Evolutionary conservation across 1,140 invertebrate genomes (phyloP).

Genomic region (Hycleus phaleratus): DNA sequence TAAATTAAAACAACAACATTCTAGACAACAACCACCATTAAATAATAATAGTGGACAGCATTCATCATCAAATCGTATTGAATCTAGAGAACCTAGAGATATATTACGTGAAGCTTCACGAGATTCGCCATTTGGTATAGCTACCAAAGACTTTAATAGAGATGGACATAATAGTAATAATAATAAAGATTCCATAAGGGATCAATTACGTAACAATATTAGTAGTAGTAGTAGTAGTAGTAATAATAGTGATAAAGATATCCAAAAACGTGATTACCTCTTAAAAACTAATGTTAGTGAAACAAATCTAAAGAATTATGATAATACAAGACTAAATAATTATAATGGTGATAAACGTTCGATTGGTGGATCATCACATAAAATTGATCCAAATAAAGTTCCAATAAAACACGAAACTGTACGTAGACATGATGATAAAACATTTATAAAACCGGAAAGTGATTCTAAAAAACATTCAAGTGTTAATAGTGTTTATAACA

Average conservation of each 20-base stretch:
- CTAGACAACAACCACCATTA: conserved; percentile 19
- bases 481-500: conserved; percentile 20
- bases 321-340: conserved; percentile 6
- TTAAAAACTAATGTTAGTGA: conserved; percentile 27
- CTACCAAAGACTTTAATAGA: conserved; percentile 11
- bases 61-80: conserved; percentile 6
- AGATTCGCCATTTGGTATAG: conserved; percentile 27
- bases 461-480: conserved; percentile 34
- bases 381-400: conserved; percentile 25
- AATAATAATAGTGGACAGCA: neutral
- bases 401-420: conserved; percentile 25
- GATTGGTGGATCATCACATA: neutral
- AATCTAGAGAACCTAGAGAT: conserved; percentile 30
- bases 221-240: neutral
- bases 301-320: conserved; percentile 6
- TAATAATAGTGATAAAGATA: conserved; percentile 24
- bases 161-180: too few relatives aligned
- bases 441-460: conserved; percentile 26
- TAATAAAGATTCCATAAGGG: neutral
- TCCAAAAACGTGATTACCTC: conserved; percentile 27
- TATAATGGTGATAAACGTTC: conserved; percentile 16
- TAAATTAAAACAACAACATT: conserved; percentile 33
- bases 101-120: conserved; percentile 28
- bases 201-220: neutral
- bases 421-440: conserved; percentile 22